Base-by-base conservation (phyloP, 92 coral and sea anemone species). In the Chrysogorgia sp. region DNA sequence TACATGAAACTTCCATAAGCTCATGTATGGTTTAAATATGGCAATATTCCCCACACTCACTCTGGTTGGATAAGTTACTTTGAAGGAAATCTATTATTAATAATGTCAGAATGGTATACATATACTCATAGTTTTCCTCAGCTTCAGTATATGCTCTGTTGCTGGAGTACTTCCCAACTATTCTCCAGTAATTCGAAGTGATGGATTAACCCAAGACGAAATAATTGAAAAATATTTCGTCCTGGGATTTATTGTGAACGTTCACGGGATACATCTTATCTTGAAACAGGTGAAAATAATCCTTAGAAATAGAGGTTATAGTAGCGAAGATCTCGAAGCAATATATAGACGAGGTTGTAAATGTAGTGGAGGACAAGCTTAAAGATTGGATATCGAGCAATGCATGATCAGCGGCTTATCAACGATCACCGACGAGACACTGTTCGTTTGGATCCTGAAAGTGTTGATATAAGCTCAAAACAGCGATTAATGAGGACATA, bases 371-470 rank as follows among this genome's bases (percentile, higher is more conserved):
- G 67, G 71, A 61, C 43, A 62, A 77, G 62, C 48, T 61, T 32
- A 56, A 58, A 50, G 77, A 68, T 80, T 33, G 77, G 84, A 12
- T 80, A 67, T 55, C 59, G 75, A 52, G 77, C 77, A 35, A 47
- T 67, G 64, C 76, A n/a, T n/a, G n/a, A 80, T 64, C 75, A 63
- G 58, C 56, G 64, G 25, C 56, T 48, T 9, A 25, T 37, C 41
- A 53, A 64, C 24, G n/a, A 63, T 22, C 53, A 34, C 32, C 10
- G 50, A 33, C 74, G 85, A 40, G 64, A 81, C 30, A 56, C 58
- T 41, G 85, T 41, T 35, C 59, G 82, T 43, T 71, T 81, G 53
- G 79, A 81, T 57, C 85, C 79, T 12, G 83, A 62, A 58, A 78
- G 79, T 12, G 85, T 81, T 25, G 22, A 69, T 67, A 59, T 67